Evolutionary conservation across 2,797 vertebrate species (phyloP), one percentile per base, ranked within the genome.

Genomic region (Cynopterus sphinx): DNA sequence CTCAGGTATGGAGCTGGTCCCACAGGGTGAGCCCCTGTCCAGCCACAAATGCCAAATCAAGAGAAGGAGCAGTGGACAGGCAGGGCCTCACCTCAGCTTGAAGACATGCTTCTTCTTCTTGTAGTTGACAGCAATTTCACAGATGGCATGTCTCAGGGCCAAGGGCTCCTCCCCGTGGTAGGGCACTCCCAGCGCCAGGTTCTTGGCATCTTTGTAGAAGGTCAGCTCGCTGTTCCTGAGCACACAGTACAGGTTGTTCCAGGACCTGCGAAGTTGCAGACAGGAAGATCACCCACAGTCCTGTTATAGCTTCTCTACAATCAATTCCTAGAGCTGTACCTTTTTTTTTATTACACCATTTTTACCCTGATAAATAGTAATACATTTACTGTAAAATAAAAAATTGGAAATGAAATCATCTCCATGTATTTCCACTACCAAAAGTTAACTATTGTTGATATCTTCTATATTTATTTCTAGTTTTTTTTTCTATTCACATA

Each of bases 61-160:
- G 82, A 15, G 16, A 9, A 9, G 28, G 19, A 39, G 21, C 33
- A 8, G n/a, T 3, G 43, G 59, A 0, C 17, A 0, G 77, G 43
- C 7, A 0, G 7, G 36, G 21, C 95, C 98, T 98, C 97, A 99
- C 99, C 99, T 98, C 94, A 99, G 98, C 97, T 99, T 99, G 97
- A 99, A 99, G 77, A 99, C 99, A 0, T 99, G 99, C 94, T 99
- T 99, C 98, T 99, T 99, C 95, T 99, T 99, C 98, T 99, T 99
- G 97, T 99, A 99, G 98, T 98, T 99, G 6, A 97, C 94, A 15
- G 99, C 99, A 53, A 99, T 97, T 98, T 99, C 99, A 78, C 99
- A 99, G 98, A 96, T 98, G 95, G 99, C 99, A 0, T 99, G 98
- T 57, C 87, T 96, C 89, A 99, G 99, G 15, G 97, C 94, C 97